These are phyloP conservation scores for Syrrhaptes paradoxus DNA, from an alignment of 2,113 vertebrate genomes.

Conservation along the genomic window DNA sequence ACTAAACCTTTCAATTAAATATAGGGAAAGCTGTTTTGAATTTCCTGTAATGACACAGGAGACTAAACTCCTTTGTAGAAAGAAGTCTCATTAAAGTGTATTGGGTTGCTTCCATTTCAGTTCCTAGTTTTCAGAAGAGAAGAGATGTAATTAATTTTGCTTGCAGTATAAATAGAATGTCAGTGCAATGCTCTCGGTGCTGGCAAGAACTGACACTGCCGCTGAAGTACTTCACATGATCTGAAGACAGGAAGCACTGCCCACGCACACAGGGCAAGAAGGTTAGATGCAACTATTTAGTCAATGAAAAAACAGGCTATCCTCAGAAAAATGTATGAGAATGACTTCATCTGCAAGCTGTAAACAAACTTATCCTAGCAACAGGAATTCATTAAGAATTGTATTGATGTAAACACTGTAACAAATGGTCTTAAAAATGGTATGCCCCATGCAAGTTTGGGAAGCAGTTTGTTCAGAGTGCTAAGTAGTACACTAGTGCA, in stretches of 20 bases:
- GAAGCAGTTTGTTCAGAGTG: not conserved
- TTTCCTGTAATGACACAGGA: not conserved
- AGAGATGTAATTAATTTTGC: not conserved
- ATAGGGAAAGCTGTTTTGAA: not conserved
- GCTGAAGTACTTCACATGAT: not conserved
- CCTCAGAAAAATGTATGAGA: not conserved
- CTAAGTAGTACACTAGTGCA: rapidly evolving
- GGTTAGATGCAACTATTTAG: not conserved
- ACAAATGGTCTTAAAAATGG: not conserved
- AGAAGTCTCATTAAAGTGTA: not conserved
- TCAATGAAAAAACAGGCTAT: not conserved
- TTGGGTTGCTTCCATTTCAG: not conserved
- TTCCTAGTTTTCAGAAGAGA: not conserved
- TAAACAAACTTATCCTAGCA: slow-evolving; percentile 30
- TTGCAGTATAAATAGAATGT: not conserved
- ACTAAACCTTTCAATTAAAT: not conserved
- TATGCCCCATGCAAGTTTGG: not conserved
- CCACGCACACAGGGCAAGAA: not conserved
- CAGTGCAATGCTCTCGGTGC: not conserved
- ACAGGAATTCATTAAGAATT: not conserved
- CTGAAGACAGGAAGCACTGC: not conserved
- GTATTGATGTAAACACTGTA: not conserved
- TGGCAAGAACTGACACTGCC: not conserved
- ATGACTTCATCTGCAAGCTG: not conserved
- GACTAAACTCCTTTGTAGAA: not conserved